Conservation (phyloP, 1,140 invertebrate species). For the Magallana ariakensis region DNA sequence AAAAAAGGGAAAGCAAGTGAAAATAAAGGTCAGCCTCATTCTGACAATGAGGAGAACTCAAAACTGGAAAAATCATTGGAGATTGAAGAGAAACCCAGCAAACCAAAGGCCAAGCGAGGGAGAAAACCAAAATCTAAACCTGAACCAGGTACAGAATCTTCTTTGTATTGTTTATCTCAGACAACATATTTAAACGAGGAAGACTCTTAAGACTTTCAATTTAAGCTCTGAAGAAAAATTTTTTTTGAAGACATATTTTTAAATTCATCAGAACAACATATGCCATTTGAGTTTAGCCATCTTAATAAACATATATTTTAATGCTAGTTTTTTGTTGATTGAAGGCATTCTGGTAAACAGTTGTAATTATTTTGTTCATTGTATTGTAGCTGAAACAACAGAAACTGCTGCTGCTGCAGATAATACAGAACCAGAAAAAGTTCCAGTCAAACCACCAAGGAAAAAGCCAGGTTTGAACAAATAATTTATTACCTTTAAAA, state of each 20-base stretch:
- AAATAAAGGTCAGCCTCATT: slow-evolving; percentile 22
- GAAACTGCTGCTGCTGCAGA: slow-evolving; percentile 18
- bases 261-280: no score
- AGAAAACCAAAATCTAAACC: slow-evolving; percentile 65
- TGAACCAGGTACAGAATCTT: slow-evolving; percentile 41
- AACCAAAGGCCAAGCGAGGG: slow-evolving; percentile 61
- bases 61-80: slow-evolving; percentile 40
- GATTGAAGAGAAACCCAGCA: slow-evolving; percentile 34
- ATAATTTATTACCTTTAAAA: no score
- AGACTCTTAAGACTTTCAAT: no score
- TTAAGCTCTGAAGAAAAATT: no score
- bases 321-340: no score
- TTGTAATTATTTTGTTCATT: not conserved
- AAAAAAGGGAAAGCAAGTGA: slow-evolving; percentile 41
- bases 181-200: no score
- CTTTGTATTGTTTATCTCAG: no score
- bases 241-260: no score
- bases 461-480: slow-evolving; percentile 32
- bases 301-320: no score
- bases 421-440: slow-evolving; percentile 4
- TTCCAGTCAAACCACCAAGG: slow-evolving; percentile 25
- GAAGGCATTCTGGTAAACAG: no score
- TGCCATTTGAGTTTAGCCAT: no score
- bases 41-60: slow-evolving; percentile 34
- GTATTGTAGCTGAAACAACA: not conserved